A percentile compares a stretch with the other conserved stretches of the same genome.
These are phyloP conservation scores for Clarias gariepinus DNA, from an alignment of 2,113 vertebrate species.

Conservation along the genomic window DNA sequence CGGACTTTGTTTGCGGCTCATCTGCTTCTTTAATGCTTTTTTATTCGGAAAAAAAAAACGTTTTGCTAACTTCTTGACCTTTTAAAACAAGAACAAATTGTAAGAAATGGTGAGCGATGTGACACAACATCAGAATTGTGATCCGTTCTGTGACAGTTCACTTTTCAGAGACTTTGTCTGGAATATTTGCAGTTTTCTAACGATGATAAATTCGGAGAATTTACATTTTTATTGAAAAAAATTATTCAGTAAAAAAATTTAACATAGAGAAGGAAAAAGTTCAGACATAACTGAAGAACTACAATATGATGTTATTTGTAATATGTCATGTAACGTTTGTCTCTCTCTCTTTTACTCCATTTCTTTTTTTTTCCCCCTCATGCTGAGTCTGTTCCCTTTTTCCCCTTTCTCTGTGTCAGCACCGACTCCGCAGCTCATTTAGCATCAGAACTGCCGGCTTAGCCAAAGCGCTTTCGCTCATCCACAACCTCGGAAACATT, in stretches of 20 bases:
- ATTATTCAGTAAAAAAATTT: not conserved
- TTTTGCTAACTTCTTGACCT: not conserved
- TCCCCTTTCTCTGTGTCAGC: constrained; percentile 4
- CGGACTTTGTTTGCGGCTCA: not conserved
- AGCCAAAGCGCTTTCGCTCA: constrained; percentile 1
- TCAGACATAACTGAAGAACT: not conserved
- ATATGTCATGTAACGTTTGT: not conserved
- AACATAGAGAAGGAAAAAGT: not conserved
- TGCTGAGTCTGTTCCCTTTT: constrained; percentile 1
- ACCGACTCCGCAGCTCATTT: not conserved
- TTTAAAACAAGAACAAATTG: not conserved
- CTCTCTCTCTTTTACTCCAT: not conserved
- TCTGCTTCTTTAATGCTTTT: not conserved
- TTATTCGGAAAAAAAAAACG: not conserved
- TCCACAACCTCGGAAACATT: not conserved
- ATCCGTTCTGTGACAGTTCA: not conserved
- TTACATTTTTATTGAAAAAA: not conserved
- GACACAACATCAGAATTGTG: not conserved
- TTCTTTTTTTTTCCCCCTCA: not conserved
- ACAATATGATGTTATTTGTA: too few species aligned
- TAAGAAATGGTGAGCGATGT: not conserved
- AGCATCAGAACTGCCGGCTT: not conserved
- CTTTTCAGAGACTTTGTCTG: not conserved
- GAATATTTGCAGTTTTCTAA: not conserved
- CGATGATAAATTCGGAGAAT: not conserved